phyloP scores from a whole-genome alignment of 1,140 invertebrate genomes.

The Drosophila auraria region DNA sequence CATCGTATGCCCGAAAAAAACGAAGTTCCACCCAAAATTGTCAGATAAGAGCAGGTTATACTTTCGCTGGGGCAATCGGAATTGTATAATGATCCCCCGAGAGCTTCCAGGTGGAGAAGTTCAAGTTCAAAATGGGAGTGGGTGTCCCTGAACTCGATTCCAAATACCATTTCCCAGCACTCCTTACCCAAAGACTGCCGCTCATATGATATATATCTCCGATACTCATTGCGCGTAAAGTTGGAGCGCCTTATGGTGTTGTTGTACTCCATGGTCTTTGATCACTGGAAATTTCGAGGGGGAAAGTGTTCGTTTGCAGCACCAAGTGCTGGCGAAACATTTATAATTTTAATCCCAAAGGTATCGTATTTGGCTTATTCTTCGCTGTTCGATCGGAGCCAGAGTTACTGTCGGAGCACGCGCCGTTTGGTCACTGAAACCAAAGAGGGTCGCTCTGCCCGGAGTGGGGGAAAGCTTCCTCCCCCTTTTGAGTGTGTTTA shows the following conservation, averaged over 20 bases:
- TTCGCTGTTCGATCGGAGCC: constrained; percentile 12
- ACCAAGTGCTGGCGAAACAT: constrained; percentile 27
- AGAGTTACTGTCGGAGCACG: constrained; percentile 32
- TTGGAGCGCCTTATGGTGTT: constrained; percentile 67
- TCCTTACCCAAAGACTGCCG: constrained; percentile 76
- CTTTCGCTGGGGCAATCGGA: constrained; percentile 16
- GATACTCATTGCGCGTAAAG: constrained; percentile 75
- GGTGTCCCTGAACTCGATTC: neutral
- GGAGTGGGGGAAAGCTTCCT: constrained; percentile 29
- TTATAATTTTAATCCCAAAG: constrained; percentile 5
- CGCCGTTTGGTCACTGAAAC: constrained; percentile 63
- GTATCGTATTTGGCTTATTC: constrained; percentile 18
- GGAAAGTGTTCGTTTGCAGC: constrained; percentile 3
- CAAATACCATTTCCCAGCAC: constrained; percentile 6
- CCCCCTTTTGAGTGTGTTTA: constrained; percentile 39
- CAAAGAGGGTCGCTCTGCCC: neutral
- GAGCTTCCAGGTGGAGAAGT: constrained; percentile 27
- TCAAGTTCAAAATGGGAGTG: constrained; percentile 58
- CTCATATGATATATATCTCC: constrained; percentile 81
- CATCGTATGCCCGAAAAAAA: neutral
- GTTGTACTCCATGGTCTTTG: constrained; percentile 60
- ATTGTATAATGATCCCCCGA: constrained; percentile 45
- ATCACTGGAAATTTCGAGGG: constrained; percentile 23
- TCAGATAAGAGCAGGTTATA: constrained; percentile 35
- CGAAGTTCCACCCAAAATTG: constrained; percentile 20